Base-by-base conservation (phyloP, 1,140 invertebrate genomes). In the Brachionus paranguensis region DNA sequence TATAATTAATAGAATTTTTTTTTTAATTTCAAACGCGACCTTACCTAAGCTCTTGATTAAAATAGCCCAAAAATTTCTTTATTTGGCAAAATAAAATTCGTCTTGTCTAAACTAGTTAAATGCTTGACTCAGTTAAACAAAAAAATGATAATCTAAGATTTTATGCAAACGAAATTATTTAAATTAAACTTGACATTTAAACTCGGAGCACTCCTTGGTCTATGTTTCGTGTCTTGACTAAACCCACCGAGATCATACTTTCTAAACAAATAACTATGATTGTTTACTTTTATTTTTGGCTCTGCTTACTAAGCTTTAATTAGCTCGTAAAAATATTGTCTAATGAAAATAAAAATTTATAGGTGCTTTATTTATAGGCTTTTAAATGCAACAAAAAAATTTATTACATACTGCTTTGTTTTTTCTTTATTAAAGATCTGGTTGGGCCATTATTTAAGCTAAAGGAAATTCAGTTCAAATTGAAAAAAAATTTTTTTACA, bases 161-260 rank as follows among this genome's bases (percentile, higher is more conserved):
- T 60, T 60, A 27, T 60, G 53, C 53, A 60, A 60, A 20, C 53
- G 10, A 60, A 55, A 20, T 20, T 60, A 60, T 60, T 60, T 60
- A 60, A 60, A 60, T 60, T 60, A 60, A 60, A 60, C 53, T 60
- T 60, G 53, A 60, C 53, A 60, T 60, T 60, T 60, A 60, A 60
- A 60, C 53, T 60, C 53, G 53, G 17, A 60, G 53, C 53, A 20
- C 53, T 27, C 53, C 53, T 60, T 60, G 53, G 53, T 60, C 53
- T 60, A 20, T 60, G 53, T 60, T 60, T 60, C 53, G 53, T 60
- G 53, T 60, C 53, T 60, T 60, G 7, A 24, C 7, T 0, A 60
- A 60, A 10, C 53, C 17, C n/a, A 27, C 53, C 6, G 10, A 10
- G 8, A 20, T 20, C 53, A 5, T 20, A 47, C 11, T 6, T 47